These are phyloP conservation scores for Brevimyrus niger DNA, from an alignment of 2,113 vertebrate species.

Conservation along the genomic window DNA sequence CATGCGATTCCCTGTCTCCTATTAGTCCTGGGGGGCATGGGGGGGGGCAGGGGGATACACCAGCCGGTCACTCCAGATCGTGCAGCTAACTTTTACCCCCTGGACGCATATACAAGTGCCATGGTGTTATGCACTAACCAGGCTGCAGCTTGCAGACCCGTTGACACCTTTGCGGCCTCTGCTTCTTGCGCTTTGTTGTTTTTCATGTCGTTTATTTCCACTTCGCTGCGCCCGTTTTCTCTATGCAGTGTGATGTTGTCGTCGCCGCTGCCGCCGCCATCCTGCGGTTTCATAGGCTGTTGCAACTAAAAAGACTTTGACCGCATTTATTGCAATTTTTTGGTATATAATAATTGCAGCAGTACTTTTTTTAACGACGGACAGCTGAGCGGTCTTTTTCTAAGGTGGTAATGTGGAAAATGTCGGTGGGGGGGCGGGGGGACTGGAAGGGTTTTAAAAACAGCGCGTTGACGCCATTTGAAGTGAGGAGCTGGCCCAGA, in stretches of 20 bases:
- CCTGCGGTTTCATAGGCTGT: not conserved
- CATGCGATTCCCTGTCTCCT: conserved; percentile 14
- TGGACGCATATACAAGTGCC: not conserved
- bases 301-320: not conserved
- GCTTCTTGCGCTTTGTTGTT: not conserved
- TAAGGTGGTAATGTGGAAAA: conserved; percentile 5
- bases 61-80: not conserved
- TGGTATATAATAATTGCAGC: not conserved
- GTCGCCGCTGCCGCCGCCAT: not conserved
- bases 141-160: not conserved
- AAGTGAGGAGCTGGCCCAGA: not conserved
- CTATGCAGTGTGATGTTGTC: not conserved
- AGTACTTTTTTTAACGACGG: not conserved
- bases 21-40: not conserved
- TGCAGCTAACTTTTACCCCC: not conserved
- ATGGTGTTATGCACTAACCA: not conserved
- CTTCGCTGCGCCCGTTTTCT: not conserved
- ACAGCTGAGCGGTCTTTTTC: not conserved
- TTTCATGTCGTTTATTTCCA: not conserved
- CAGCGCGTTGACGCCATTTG: not conserved
- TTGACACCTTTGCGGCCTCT: not conserved
- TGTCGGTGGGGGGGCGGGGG: too few species aligned
- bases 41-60: not conserved
- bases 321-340: not conserved
- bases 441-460: not conserved